Evolutionary conservation across 1,140 invertebrate genomes (phyloP).

Genomic region (Sipha flava): DNA sequence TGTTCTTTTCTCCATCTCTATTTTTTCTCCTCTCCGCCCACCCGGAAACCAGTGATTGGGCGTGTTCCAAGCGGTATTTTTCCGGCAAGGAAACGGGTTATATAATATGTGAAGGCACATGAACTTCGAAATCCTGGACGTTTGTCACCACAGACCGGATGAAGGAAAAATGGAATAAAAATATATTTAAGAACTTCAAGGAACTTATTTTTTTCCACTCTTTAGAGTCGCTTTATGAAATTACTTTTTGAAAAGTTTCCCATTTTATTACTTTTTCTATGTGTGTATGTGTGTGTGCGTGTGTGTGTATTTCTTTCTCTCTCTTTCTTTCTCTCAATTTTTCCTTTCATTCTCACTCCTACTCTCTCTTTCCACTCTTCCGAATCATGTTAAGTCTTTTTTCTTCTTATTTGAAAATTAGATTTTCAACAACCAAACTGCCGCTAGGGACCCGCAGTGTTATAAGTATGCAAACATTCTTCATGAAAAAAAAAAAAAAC

Average conservation of each 20-base stretch:
- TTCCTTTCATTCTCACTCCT: not conserved
- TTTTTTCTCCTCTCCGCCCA: not conserved
- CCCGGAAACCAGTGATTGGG: not conserved
- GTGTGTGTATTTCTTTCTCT: too few relatives aligned
- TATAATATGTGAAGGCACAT: conserved; percentile 17
- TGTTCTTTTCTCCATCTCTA: not conserved
- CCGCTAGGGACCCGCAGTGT: conserved; percentile 1
- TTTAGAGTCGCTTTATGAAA: conserved; percentile 32
- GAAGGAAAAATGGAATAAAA: conserved; percentile 23
- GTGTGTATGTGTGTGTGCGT: too few relatives aligned
- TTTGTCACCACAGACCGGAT: conserved; percentile 14
- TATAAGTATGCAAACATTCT: conserved; percentile 12
- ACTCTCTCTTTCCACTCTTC: too few relatives aligned
- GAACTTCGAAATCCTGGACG: conserved; percentile 19
- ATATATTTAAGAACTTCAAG: conserved; percentile 30
- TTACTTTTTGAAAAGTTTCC: conserved; percentile 33
- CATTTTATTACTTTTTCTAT: conserved; percentile 29
- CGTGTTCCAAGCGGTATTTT: conserved; percentile 26
- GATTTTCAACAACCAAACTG: conserved; percentile 26
- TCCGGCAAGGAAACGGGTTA: conserved; percentile 19
- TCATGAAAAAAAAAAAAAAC: not conserved
- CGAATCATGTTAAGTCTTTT: conserved; percentile 7
- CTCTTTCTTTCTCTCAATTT: not conserved
- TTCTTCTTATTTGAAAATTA: conserved; percentile 30
- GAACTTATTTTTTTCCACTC: conserved; percentile 32